Conservation (phyloP, 2,888 invertebrate genomes). For the Epinotia bilunana region DNA sequence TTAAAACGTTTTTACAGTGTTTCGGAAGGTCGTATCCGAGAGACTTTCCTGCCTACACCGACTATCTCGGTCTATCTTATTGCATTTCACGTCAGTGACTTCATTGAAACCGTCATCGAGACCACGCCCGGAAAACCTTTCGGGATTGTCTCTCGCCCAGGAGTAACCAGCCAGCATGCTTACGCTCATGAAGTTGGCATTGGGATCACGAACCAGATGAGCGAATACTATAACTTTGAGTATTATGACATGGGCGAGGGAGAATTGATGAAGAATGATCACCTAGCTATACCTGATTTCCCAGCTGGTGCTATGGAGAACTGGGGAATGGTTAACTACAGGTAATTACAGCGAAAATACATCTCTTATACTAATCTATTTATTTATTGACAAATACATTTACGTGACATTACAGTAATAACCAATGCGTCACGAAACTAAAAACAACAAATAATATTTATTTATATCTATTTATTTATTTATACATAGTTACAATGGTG, state of each 20-base stretch:
- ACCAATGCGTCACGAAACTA: too few relatives aligned
- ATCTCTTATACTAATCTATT: too few relatives aligned
- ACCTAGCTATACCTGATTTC: conserved; percentile 91
- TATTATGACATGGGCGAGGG: conserved; percentile 84
- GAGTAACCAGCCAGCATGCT: conserved; percentile 66
- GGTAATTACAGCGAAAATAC: conserved; percentile 64
- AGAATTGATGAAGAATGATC: conserved; percentile 84
- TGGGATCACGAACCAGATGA: conserved; percentile 78
- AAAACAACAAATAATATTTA: too few relatives aligned
- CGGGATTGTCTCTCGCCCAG: conserved; percentile 73
- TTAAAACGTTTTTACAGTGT: conserved; percentile 50
- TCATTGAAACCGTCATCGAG: conserved; percentile 70
- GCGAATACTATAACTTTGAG: conserved; percentile 82
- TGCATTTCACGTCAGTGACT: conserved; percentile 93
- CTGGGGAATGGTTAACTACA: conserved; percentile 93
- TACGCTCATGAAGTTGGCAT: conserved; percentile 80
- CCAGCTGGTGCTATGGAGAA: conserved; percentile 93
- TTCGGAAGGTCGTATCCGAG: conserved; percentile 59
- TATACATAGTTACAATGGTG: too few relatives aligned
- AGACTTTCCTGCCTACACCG: conserved; percentile 84
- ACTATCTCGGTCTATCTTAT: conserved; percentile 92
- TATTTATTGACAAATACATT: too few relatives aligned
- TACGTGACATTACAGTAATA: too few relatives aligned
- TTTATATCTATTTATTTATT: too few relatives aligned
- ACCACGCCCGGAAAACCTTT: conserved; percentile 64